Conservation (phyloP, 2,888 invertebrate species). For the Halictus quadricinctus region DNA sequence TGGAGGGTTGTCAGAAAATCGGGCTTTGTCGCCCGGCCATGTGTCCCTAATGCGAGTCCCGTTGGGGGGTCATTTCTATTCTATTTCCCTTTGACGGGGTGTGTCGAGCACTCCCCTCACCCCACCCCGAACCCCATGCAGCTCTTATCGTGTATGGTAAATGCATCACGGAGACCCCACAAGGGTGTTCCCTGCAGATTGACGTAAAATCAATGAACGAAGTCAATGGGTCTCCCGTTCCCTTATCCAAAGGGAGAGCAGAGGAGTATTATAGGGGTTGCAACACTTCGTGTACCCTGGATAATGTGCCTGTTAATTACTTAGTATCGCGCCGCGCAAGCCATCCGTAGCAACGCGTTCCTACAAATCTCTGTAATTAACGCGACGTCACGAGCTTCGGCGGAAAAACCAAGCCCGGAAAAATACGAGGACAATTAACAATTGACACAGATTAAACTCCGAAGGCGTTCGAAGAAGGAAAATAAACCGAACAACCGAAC, state of each 20-base stretch:
- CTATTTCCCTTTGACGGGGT: constrained; percentile 79
- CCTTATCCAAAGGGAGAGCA: constrained; percentile 55
- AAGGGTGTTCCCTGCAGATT: constrained; percentile 78
- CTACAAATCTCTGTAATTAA: constrained; percentile 24
- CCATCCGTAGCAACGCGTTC: constrained; percentile 24
- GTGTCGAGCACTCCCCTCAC: constrained; percentile 70
- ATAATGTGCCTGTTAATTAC: constrained; percentile 70
- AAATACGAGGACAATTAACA: neutral
- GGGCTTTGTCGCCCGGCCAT: constrained; percentile 81
- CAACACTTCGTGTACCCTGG: constrained; percentile 60
- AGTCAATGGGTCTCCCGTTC: constrained; percentile 80
- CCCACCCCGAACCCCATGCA: constrained; percentile 59
- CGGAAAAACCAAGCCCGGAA: neutral
- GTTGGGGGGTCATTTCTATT: constrained; percentile 82
- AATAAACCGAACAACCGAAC: too few relatives aligned
- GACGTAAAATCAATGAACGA: constrained; percentile 82
- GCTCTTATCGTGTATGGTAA: constrained; percentile 80
- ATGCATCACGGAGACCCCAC: constrained; percentile 81
- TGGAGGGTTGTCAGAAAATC: constrained; percentile 73
- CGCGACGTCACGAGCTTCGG: neutral
- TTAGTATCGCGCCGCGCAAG: constrained; percentile 31
- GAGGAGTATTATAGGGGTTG: constrained; percentile 65
- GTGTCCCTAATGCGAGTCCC: constrained; percentile 82
- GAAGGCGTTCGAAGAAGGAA: neutral
- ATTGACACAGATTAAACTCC: neutral